Evolutionary conservation across 1,140 invertebrate species (phyloP).

Genomic region (Apis mellifera): DNA sequence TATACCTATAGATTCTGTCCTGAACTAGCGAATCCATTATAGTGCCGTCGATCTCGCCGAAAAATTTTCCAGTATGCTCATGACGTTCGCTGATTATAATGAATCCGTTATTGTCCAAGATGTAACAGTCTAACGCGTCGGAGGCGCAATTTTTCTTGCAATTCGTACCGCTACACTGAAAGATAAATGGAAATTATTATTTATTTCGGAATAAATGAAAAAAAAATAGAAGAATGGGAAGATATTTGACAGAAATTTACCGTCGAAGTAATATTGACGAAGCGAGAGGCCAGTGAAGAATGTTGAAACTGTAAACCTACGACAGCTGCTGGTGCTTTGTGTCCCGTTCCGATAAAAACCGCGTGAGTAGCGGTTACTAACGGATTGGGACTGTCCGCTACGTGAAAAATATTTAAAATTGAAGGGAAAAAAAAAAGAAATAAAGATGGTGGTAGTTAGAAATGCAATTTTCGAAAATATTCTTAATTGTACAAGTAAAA

Average conservation of each 20-base stretch:
- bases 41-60: slow-evolving; percentile 96
- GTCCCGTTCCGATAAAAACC: slow-evolving; percentile 92
- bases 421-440: background rate
- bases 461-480: too few species aligned
- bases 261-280: slow-evolving; percentile 92
- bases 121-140: slow-evolving; percentile 93
- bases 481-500: too few species aligned
- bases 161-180: slow-evolving; percentile 86
- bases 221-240: slow-evolving; percentile 46
- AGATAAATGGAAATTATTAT: slow-evolving; percentile 49
- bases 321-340: slow-evolving; percentile 93
- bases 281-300: slow-evolving; percentile 89
- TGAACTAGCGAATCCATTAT: slow-evolving; percentile 96
- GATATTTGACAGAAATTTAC: slow-evolving; percentile 77
- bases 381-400: slow-evolving; percentile 82
- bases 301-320: slow-evolving; percentile 94
- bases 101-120: slow-evolving; percentile 96
- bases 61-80: slow-evolving; percentile 93
- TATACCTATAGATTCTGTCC: slow-evolving; percentile 90
- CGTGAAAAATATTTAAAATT: background rate
- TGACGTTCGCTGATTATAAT: slow-evolving; percentile 94
- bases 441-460: too few species aligned
- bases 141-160: slow-evolving; percentile 93
- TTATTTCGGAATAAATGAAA: too few species aligned
- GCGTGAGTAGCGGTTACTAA: slow-evolving; percentile 94